phyloP scores from a whole-genome alignment of 2,113 vertebrate species.

The Bagarius yarrelli region DNA sequence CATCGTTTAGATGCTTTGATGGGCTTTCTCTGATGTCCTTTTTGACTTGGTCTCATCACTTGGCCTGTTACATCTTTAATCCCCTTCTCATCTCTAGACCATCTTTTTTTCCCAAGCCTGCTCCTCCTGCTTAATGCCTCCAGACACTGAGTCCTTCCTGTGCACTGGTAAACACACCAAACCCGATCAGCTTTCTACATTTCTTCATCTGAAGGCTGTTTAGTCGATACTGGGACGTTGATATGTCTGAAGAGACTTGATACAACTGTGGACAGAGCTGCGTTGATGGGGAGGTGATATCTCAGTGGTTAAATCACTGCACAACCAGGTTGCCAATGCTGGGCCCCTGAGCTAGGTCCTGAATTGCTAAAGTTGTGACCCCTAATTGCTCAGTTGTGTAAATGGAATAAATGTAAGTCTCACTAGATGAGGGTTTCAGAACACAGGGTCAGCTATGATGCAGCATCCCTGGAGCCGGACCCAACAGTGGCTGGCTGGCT shows the following conservation, averaged over 20 bases:
- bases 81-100: slow-evolving; percentile 47
- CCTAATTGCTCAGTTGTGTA: no score
- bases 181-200: slow-evolving; percentile 50
- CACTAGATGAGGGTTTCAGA: no score
- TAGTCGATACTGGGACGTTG: slow-evolving; percentile 37
- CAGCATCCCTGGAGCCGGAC: no score
- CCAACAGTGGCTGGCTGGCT: no score
- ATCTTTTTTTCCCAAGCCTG: slow-evolving; percentile 35
- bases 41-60: slow-evolving; percentile 43
- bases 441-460: no score
- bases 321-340: no score
- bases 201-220: slow-evolving; percentile 57
- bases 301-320: no score
- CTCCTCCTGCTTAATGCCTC: slow-evolving; percentile 41
- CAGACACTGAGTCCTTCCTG: slow-evolving; percentile 41
- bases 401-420: no score
- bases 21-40: slow-evolving; percentile 47
- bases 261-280: slow-evolving; percentile 5
- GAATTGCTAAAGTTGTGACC: no score
- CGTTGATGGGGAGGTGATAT: no score
- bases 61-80: slow-evolving; percentile 38
- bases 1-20: slow-evolving; percentile 47
- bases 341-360: no score
- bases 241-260: slow-evolving; percentile 52
- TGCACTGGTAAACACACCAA: slow-evolving; percentile 58